A percentile compares a stretch with the other conserved stretches of the same genome.
phyloP scores from a whole-genome alignment of 2,797 vertebrate species.

The Syndactyla subalaris region DNA sequence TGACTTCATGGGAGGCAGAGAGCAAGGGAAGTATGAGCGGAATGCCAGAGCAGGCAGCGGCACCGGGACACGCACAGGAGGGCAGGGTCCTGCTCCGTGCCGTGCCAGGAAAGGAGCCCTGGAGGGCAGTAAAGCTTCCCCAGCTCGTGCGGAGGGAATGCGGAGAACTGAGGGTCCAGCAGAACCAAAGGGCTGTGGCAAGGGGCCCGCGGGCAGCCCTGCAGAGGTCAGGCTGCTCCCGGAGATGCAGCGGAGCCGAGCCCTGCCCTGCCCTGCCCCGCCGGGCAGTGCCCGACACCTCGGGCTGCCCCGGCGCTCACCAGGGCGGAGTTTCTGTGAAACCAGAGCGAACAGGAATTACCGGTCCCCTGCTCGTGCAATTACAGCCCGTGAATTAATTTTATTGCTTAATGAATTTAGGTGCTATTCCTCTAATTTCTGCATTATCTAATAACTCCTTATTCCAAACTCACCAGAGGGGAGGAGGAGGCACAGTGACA shows the following conservation, averaged over 20 bases:
- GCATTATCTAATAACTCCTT: slow-evolving; percentile 5
- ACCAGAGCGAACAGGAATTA: slow-evolving; percentile 70
- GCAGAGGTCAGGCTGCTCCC: neutral
- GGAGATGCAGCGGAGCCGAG: neutral
- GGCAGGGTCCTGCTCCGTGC: neutral
- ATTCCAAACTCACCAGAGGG: neutral
- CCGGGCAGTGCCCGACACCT: neutral
- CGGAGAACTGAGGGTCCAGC: fast-evolving
- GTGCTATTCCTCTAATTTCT: slow-evolving; percentile 55
- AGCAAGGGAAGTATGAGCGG: neutral
- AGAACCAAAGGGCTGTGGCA: neutral
- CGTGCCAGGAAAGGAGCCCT: neutral
- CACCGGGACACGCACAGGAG: neutral
- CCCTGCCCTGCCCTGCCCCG: neutral
- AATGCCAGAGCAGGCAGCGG: slow-evolving; percentile 27
- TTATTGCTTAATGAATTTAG: slow-evolving; percentile 64
- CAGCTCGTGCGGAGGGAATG: neutral
- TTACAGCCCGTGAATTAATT: slow-evolving; percentile 21
- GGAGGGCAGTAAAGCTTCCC: neutral
- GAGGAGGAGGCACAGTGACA: neutral
- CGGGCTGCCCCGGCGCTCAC: neutral
- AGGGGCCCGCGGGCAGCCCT: neutral
- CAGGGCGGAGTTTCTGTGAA: slow-evolving; percentile 50
- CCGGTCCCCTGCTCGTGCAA: slow-evolving; percentile 41
- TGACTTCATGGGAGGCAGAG: slow-evolving; percentile 64